A percentile compares a stretch with the other conserved stretches of the same genome.
phyloP scores from a whole-genome alignment of 1,140 invertebrate genomes.

The Cotesia chilonis region DNA sequence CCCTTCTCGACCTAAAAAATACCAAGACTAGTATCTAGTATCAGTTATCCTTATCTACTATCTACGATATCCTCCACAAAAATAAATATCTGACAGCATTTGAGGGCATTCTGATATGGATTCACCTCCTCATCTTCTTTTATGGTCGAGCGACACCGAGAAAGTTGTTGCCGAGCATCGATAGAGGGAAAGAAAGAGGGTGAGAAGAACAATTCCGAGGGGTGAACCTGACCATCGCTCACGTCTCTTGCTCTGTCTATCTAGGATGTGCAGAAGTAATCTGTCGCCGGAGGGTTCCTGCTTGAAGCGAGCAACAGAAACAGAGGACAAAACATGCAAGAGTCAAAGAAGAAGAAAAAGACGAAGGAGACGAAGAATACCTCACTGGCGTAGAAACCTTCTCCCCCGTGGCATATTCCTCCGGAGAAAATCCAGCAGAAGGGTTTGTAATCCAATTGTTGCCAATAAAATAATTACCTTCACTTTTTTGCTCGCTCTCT shows the following conservation, averaged over 20 bases:
- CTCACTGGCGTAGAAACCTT: constrained; percentile 13
- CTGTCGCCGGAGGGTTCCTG: constrained; percentile 38
- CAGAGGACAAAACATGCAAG: background rate
- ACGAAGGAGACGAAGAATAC: constrained; percentile 15
- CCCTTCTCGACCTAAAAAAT: background rate
- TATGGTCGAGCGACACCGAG: constrained; percentile 29
- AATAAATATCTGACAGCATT: constrained; percentile 33
- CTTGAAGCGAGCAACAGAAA: constrained; percentile 9
- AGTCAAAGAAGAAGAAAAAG: constrained; percentile 16
- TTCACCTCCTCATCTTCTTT: constrained; percentile 31
- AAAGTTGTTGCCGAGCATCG: constrained; percentile 32
- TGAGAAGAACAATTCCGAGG: constrained; percentile 6
- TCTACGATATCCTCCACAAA: background rate
- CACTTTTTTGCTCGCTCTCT: background rate
- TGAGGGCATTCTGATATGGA: constrained; percentile 31
- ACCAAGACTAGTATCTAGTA: no score
- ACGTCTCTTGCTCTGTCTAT: constrained; percentile 28
- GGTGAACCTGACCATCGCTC: constrained; percentile 34
- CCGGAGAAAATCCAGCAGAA: constrained; percentile 16
- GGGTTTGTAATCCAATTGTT: constrained; percentile 37
- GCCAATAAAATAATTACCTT: constrained; percentile 36
- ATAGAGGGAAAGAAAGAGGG: constrained; percentile 30
- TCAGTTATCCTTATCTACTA: background rate
- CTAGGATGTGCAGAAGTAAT: constrained; percentile 41
- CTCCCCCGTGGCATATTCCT: constrained; percentile 1